phyloP scores from a whole-genome alignment of 2,888 invertebrate genomes.

The Orthonevra nobilis region DNA sequence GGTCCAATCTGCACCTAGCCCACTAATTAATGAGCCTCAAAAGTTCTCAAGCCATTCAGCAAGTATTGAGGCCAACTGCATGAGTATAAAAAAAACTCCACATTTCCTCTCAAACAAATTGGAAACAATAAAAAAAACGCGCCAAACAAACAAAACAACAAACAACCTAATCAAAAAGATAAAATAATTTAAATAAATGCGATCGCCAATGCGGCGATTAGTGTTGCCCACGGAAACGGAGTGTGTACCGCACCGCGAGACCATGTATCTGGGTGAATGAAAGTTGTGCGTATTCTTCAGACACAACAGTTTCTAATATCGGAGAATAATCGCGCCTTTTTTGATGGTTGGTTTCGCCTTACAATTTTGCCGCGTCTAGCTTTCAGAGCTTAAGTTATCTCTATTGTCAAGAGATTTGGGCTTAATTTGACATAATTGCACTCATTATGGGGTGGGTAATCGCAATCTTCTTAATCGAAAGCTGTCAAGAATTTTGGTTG shows the following conservation, averaged over 20 bases:
- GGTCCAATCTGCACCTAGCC: not conserved
- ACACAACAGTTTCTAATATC: slow-evolving; percentile 21
- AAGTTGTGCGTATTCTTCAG: slow-evolving; percentile 10
- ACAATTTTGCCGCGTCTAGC: not conserved
- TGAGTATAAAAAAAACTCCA: not conserved
- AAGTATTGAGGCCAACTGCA: slow-evolving; percentile 7
- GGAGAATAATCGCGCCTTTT: no score
- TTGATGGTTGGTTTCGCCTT: not conserved
- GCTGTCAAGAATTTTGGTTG: not conserved
- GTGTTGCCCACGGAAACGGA: slow-evolving; percentile 1
- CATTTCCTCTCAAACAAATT: slow-evolving; percentile 18
- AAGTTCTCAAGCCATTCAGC: not conserved
- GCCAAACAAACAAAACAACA: slow-evolving; percentile 8
- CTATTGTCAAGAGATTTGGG: slow-evolving; percentile 3
- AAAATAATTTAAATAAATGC: slow-evolving; percentile 19
- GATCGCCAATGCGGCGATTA: slow-evolving; percentile 9
- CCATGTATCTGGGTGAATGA: slow-evolving; percentile 30
- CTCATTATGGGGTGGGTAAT: slow-evolving; percentile 6
- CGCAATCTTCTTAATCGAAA: slow-evolving; percentile 24
- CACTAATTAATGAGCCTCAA: not conserved
- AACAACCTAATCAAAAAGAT: slow-evolving; percentile 11
- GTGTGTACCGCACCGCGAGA: not conserved
- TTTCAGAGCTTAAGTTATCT: not conserved
- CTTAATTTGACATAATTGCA: slow-evolving; percentile 26
- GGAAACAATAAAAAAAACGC: slow-evolving; percentile 6